Percentiles rank a stretch among this genome's conserved stretches.
Conservation (phyloP, 2,888 invertebrate genomes). For the Cephus rjabovi region DNA sequence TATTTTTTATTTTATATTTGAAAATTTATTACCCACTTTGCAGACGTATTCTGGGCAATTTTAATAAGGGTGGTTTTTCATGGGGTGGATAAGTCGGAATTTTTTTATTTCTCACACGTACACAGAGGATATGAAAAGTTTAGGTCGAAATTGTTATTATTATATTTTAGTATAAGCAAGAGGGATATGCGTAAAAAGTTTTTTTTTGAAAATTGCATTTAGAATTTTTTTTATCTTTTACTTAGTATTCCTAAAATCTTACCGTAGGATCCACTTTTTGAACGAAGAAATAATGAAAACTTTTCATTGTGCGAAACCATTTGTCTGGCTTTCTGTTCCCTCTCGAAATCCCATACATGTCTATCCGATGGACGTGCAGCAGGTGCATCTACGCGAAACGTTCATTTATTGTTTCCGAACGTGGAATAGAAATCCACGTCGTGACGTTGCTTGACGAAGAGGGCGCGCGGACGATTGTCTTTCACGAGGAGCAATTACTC, state of each 20-base stretch:
- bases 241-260: not conserved
- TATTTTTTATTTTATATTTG: not conserved
- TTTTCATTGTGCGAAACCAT: not conserved
- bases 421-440: not conserved
- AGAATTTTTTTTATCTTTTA: not conserved
- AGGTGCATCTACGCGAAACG: not conserved
- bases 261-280: not conserved
- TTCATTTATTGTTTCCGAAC: not conserved
- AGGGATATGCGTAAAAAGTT: not conserved
- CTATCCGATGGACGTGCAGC: not conserved
- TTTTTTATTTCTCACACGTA: not conserved
- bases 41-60: not conserved
- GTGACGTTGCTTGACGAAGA: not conserved
- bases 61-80: not conserved
- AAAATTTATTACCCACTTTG: not conserved
- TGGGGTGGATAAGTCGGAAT: not conserved
- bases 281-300: not conserved
- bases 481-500: not conserved
- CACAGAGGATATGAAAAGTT: not conserved
- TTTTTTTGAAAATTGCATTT: not conserved
- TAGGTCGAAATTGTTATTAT: not conserved
- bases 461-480: conserved; percentile 1
- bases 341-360: not conserved
- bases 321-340: not conserved
- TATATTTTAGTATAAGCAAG: no score